Evolutionary conservation across 2,888 invertebrate genomes (phyloP).

Genomic region (Cerceris rybyensis): DNA sequence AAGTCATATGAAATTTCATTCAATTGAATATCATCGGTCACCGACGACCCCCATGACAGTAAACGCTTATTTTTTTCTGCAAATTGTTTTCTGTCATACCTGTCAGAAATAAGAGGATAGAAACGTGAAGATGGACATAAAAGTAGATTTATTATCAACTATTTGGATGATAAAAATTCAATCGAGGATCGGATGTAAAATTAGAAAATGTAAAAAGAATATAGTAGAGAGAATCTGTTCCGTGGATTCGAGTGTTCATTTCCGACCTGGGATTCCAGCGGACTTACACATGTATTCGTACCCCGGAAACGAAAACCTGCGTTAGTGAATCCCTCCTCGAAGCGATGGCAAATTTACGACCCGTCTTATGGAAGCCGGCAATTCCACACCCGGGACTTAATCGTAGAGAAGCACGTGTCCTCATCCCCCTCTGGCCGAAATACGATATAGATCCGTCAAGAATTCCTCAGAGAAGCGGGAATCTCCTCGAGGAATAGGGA

Average conservation of each 20-base stretch:
- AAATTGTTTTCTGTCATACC: too few relatives aligned
- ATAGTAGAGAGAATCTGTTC: not conserved
- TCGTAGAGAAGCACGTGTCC: slow-evolving; percentile 13
- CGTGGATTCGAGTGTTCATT: not conserved
- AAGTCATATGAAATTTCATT: too few relatives aligned
- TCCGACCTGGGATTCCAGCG: not conserved
- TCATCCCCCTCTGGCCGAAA: not conserved
- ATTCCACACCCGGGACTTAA: slow-evolving; percentile 20
- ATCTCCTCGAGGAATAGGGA: slow-evolving; percentile 11
- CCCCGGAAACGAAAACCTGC: slow-evolving; percentile 22
- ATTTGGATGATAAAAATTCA: too few relatives aligned
- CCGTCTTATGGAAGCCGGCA: not conserved
- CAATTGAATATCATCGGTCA: too few relatives aligned
- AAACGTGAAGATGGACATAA: too few relatives aligned
- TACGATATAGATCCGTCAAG: slow-evolving; percentile 6
- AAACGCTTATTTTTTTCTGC: too few relatives aligned
- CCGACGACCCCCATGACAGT: too few relatives aligned
- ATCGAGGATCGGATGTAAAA: too few relatives aligned
- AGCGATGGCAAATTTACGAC: slow-evolving; percentile 18
- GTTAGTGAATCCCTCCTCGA: slow-evolving; percentile 22
- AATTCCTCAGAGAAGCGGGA: slow-evolving; percentile 15
- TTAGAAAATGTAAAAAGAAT: too few relatives aligned
- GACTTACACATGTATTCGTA: not conserved
- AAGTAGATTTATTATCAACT: too few relatives aligned
- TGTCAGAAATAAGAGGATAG: too few relatives aligned